Evolutionary conservation across 2,113 vertebrate species (phyloP).

Genomic region (Echinops telfairi): DNA sequence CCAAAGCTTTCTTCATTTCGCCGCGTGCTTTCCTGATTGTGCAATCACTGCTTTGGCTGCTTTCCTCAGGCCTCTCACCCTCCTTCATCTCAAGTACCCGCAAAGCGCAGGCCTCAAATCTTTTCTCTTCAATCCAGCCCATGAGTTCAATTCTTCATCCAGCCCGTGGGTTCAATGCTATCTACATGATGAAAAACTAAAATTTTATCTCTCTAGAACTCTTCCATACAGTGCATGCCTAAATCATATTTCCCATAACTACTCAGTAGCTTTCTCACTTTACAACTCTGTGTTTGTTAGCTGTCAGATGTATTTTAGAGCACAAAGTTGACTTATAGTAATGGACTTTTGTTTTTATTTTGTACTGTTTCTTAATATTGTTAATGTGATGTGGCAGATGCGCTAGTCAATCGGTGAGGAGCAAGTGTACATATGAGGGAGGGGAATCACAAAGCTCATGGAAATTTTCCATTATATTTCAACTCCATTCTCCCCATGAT

Average conservation of each 20-base stretch:
- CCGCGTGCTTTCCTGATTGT: neutral
- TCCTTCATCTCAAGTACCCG: neutral
- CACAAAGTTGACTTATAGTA: too few relatives aligned
- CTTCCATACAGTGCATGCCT: neutral
- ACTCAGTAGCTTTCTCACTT: neutral
- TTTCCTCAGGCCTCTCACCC: neutral
- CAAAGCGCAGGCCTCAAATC: fast-evolving
- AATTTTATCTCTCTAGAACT: neutral
- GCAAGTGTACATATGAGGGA: too few relatives aligned
- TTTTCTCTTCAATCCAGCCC: neutral
- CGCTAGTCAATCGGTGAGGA: too few relatives aligned
- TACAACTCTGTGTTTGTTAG: too few relatives aligned
- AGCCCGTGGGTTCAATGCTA: neutral
- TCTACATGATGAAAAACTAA: neutral
- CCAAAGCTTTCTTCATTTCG: neutral
- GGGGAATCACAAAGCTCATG: too few relatives aligned
- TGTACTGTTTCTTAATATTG: too few relatives aligned
- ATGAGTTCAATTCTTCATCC: neutral
- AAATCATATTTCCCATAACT: neutral
- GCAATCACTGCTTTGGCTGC: neutral
- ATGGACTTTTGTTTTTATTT: too few relatives aligned
- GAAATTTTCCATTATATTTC: too few relatives aligned
- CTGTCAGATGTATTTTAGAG: too few relatives aligned
- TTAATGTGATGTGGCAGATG: too few relatives aligned
- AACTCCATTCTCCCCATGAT: too few relatives aligned